Evolutionary conservation across 2,797 vertebrate species (phyloP), one percentile per base, ranked within the genome.

Genomic region (Eidolon dupreanum): DNA sequence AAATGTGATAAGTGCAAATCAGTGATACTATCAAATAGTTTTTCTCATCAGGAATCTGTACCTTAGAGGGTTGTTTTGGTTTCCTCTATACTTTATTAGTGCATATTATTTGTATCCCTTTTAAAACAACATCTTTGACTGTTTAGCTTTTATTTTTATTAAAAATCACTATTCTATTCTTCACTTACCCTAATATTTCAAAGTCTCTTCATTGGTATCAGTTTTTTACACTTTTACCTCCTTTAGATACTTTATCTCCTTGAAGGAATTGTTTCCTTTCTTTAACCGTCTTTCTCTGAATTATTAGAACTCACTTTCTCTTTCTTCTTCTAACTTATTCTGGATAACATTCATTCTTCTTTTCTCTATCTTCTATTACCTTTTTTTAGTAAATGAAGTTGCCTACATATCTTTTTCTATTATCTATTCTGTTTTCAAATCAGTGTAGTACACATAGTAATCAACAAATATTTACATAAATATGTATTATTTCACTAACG

Each of bases 381-480:
- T 17, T 94, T 79, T 79, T 84, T 59, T 70, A 65, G 61, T 90
- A 89, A 87, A 36, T n/a, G n/a, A 93, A 49, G 2, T 81, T 92
- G 5, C 6, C 19, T 8, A 36, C 4, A 79, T 59, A 22, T n/a
- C 9, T 0, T 75, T 93, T 93, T 73, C 31, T 59, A 31, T 46
- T 66, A 70, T 17, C 26, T 83, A n/a, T 51, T 75, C 33, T 75
- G 22, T 59, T 94, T 83, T 82, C 33, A 78, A 53, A 55, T 92
- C 26, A 15, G 1, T 41, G 11, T 43, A 55, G 33, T 41, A 38
- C 19, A 57, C 10, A 4, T 33, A 65, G 15, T 55, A 74, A 53
- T 53, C 20, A 89, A 46, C n/a, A 68, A 77, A 83, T 88, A 46
- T 59, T 88, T 81, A 55, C 15, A 79, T 59, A 49, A 81, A 83